Percentiles rank a stretch among this genome's conserved stretches.
phyloP scores from a whole-genome alignment of 2,113 vertebrate species.

The Daphoenositta chrysoptera region DNA sequence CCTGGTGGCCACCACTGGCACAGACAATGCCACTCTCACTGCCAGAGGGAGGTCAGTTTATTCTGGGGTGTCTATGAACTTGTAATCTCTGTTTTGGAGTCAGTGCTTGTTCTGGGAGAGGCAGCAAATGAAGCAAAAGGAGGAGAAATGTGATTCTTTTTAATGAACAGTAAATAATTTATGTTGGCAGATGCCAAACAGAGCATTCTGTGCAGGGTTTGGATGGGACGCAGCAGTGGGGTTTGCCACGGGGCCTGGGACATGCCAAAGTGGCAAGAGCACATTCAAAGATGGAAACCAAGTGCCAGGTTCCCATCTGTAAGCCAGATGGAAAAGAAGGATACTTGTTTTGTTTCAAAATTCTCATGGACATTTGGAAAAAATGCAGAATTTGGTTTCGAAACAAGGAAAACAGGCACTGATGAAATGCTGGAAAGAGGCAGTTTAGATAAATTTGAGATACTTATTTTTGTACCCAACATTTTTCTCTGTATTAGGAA shows the following conservation, averaged over 20 bases:
- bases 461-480: neutral
- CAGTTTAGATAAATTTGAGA: neutral
- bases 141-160: neutral
- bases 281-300: neutral
- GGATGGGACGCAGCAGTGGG: fast-evolving
- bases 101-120: neutral
- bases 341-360: conserved; percentile 19
- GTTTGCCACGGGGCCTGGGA: neutral
- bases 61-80: neutral
- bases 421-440: neutral
- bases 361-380: neutral
- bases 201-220: neutral
- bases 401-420: neutral
- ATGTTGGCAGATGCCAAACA: neutral
- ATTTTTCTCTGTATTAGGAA: neutral
- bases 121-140: neutral
- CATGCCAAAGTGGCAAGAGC: neutral
- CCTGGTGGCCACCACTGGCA: neutral
- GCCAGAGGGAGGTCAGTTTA: neutral
- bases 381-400: neutral
- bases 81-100: neutral
- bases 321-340: conserved; percentile 30
- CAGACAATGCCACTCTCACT: neutral
- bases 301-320: conserved; percentile 24
- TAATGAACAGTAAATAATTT: neutral